Conservation (phyloP, 1,140 invertebrate species). For the Battus philenor region DNA sequence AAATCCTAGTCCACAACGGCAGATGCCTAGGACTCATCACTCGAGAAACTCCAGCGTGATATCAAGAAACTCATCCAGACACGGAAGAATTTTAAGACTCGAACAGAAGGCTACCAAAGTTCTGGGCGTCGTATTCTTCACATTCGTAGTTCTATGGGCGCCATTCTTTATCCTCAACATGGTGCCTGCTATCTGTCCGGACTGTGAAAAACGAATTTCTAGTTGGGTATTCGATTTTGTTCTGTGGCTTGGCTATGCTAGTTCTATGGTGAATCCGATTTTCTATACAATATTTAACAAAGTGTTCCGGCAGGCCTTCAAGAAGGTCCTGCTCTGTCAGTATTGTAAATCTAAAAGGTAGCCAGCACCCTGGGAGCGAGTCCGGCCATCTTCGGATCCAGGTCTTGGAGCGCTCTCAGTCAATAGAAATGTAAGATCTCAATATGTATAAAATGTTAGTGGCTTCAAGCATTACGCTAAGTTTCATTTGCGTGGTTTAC, state of each 20-base stretch:
- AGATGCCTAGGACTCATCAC: conserved; percentile 80
- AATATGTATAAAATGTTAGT: conserved; percentile 49
- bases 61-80: conserved; percentile 85
- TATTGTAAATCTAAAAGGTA: conserved; percentile 79
- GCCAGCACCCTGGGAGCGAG: conserved; percentile 73
- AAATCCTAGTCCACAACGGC: conserved; percentile 75
- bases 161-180: conserved; percentile 95
- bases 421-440: conserved; percentile 59
- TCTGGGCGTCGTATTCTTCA: conserved; percentile 93
- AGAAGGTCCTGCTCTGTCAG: conserved; percentile 89
- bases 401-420: conserved; percentile 67
- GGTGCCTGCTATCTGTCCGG: conserved; percentile 84
- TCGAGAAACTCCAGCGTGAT: conserved; percentile 87
- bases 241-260: conserved; percentile 94
- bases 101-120: conserved; percentile 98
- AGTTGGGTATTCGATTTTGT: conserved; percentile 89
- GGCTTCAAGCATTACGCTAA: conserved; percentile 45
- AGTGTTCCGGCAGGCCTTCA: conserved; percentile 93
- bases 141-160: conserved; percentile 94
- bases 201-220: conserved; percentile 84
- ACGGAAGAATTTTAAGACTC: conserved; percentile 86
- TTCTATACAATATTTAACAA: conserved; percentile 98
- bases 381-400: conserved; percentile 63
- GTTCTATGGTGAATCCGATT: conserved; percentile 95
- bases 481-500: too few relatives aligned